Evolutionary conservation across 2,888 invertebrate species (phyloP).

Genomic region (Drosophila picticornis): DNA sequence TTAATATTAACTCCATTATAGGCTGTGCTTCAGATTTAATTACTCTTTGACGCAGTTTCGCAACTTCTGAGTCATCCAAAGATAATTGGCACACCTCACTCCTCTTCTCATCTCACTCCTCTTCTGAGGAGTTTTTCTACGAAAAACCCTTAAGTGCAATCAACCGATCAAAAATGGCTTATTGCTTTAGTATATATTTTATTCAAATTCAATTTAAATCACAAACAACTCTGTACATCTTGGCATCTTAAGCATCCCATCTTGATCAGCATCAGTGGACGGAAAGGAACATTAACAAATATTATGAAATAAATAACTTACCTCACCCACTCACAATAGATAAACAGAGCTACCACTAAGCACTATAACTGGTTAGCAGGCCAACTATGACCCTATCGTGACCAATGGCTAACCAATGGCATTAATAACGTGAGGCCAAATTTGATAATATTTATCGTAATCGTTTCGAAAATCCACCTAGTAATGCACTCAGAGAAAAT

Average conservation of each 20-base stretch:
- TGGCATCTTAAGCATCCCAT: background rate
- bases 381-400: slow-evolving; percentile 6
- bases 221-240: background rate
- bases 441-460: slow-evolving; percentile 19
- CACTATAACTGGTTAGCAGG: background rate
- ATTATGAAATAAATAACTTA: background rate
- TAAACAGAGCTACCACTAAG: background rate
- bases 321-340: background rate
- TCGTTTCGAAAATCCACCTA: too few species aligned
- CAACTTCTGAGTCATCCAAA: slow-evolving; percentile 19
- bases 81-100: background rate
- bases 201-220: background rate
- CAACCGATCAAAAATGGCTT: background rate
- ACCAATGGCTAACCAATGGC: slow-evolving; percentile 7
- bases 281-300: background rate
- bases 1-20: slow-evolving; percentile 25
- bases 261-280: background rate
- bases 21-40: background rate
- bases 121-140: background rate
- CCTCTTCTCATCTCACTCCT: too few species aligned
- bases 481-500: background rate
- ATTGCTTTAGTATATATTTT: background rate
- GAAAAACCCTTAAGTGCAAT: background rate
- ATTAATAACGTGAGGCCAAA: slow-evolving; percentile 1
- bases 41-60: background rate